Evolutionary conservation across 2,113 vertebrate genomes (phyloP).

Genomic region (Megaceryle torquata): DNA sequence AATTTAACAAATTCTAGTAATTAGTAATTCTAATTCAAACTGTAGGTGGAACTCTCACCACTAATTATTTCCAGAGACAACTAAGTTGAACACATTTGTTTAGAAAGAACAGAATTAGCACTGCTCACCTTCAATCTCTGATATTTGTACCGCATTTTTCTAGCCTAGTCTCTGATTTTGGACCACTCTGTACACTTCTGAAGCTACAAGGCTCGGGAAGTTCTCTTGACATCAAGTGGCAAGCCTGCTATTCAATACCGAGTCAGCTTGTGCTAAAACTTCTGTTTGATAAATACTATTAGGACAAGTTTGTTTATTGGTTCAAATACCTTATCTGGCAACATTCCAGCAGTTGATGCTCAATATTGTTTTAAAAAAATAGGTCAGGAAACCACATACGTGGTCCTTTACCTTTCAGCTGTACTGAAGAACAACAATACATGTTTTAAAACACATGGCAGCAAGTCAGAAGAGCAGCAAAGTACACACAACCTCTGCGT

Average conservation of each 20-base stretch:
- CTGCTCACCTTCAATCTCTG: neutral
- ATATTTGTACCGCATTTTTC: neutral
- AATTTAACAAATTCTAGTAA: neutral
- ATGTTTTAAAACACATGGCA: neutral
- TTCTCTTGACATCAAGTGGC: neutral
- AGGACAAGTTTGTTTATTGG: neutral
- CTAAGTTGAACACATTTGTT: neutral
- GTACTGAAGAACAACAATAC: neutral
- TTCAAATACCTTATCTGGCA: neutral
- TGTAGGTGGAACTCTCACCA: slow-evolving; percentile 4
- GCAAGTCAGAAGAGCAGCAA: neutral
- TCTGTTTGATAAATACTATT: neutral
- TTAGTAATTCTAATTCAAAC: neutral
- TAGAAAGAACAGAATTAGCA: neutral
- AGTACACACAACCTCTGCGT: neutral
- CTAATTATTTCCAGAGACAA: slow-evolving; percentile 48
- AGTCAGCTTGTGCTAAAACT: neutral
- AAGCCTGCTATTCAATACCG: neutral
- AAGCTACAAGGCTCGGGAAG: neutral
- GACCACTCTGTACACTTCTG: neutral
- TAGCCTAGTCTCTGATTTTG: neutral
- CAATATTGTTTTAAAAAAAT: neutral
- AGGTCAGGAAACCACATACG: neutral
- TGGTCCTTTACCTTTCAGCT: neutral
- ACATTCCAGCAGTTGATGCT: neutral